These are phyloP conservation scores for Orgyia antiqua DNA, from an alignment of 2,888 invertebrate species.

Conservation along the genomic window DNA sequence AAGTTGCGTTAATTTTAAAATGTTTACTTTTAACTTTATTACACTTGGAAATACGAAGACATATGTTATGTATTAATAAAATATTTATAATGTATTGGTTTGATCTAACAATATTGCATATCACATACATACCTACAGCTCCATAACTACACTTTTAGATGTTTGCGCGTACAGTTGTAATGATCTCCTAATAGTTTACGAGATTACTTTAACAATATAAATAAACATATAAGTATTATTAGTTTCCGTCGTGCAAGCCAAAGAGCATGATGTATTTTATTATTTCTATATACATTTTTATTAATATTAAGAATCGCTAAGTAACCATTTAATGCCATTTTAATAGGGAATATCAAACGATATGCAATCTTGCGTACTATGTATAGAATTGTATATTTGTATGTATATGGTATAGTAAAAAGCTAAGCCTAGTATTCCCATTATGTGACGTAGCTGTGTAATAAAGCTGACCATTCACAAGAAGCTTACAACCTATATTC, in stretches of 20 bases:
- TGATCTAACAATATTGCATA: constrained; percentile 15
- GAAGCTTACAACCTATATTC: too few species aligned
- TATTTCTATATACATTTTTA: constrained; percentile 67
- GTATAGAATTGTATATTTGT: constrained; percentile 76
- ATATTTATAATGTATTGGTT: neutral
- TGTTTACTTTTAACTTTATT: too few species aligned
- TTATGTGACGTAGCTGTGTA: too few species aligned
- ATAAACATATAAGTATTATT: constrained; percentile 44
- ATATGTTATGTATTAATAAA: too few species aligned
- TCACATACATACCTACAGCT: constrained; percentile 45
- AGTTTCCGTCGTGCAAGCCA: constrained; percentile 75
- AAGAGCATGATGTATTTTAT: constrained; percentile 76
- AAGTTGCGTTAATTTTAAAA: too few species aligned
- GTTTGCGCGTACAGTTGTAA: constrained; percentile 51
- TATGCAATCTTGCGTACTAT: constrained; percentile 67
- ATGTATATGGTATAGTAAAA: constrained; percentile 46
- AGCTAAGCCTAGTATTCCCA: too few species aligned
- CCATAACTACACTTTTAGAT: constrained; percentile 26
- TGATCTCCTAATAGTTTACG: constrained; percentile 69
- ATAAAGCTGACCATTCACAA: too few species aligned
- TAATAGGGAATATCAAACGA: constrained; percentile 68
- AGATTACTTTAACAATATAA: constrained; percentile 47
- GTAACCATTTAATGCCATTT: constrained; percentile 75
- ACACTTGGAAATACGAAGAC: too few species aligned
- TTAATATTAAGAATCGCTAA: constrained; percentile 61